These are phyloP conservation scores for Thinocorus orbignyianus DNA, from an alignment of 2,113 vertebrate genomes.

Conservation along the genomic window DNA sequence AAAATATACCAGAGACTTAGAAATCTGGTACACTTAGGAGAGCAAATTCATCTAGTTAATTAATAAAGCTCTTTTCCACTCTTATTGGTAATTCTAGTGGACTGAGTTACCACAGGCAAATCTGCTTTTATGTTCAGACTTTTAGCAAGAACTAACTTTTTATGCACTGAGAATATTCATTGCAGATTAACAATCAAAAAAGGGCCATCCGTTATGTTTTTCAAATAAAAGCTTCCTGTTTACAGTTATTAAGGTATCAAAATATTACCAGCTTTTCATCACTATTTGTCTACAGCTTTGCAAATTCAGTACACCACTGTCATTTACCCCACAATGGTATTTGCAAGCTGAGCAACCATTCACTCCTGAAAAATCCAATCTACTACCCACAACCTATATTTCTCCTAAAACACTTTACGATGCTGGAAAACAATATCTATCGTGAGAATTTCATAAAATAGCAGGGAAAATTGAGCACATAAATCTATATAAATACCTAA, in stretches of 20 bases:
- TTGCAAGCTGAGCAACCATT: neutral
- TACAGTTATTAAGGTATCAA: neutral
- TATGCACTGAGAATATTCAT: neutral
- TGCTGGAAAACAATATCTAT: conserved; percentile 5
- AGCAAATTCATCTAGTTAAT: neutral
- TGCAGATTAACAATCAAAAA: neutral
- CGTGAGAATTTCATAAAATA: conserved; percentile 15
- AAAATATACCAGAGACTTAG: neutral
- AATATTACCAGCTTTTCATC: neutral
- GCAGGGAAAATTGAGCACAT: neutral
- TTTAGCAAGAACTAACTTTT: neutral
- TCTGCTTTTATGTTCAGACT: neutral
- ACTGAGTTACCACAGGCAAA: neutral
- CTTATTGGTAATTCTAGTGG: neutral
- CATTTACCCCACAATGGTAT: accelerated
- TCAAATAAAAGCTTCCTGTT: neutral
- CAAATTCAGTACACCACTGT: neutral
- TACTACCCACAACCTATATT: neutral
- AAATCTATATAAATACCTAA: neutral
- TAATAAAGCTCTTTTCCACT: neutral
- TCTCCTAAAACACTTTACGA: neutral
- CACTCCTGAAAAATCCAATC: neutral
- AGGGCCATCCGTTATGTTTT: neutral
- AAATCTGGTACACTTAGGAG: neutral
- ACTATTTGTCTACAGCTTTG: neutral